Evolutionary conservation across 2,888 invertebrate genomes (phyloP), one percentile per base, ranked within the genome.

Genomic region (Odontocolon sp.): DNA sequence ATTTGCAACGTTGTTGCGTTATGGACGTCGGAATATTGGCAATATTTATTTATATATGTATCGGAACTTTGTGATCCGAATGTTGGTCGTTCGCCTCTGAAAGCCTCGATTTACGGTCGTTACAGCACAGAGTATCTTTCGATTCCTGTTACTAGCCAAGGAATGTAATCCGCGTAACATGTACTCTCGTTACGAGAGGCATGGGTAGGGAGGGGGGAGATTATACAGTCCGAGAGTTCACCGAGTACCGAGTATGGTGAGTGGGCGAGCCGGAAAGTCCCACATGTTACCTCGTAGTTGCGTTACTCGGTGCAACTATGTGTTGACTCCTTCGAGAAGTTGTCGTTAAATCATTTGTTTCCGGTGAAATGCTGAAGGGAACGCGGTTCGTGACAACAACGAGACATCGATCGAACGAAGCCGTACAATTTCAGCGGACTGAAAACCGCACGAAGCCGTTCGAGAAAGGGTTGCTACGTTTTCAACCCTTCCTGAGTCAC

Each of bases 321-420:
- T 50, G n/a, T 21, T 26, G 1, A n/a, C 4, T 31, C 50, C n/a
- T n/a, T 42, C 31, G 16, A 47, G 38, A 56, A 47, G 36, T 11
- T 38, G 11, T 50, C 57, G 69, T 52, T 47, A 47, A 18, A 69
- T 69, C 54, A 63, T 63, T 31, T 31, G 31, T 42, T 64, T 57
- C 38, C 50, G 31, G 42, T n/a, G 47, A 54, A 47, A 40, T 16
- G 3, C 18, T 9, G 38, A 50, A 9, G 26, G 50, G 14, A 33
- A 45, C 21, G 21, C 47, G n/a, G 26, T 52, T 64, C 50, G 36
- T 38, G 50, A 23, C 36, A 36, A 61, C 47, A 40, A 16, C 56
- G 16, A 69, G 40, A 57, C 63, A 75, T 70, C 66, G 75, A 76
- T 70, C 70, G 75, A 64, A 36, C 18, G 75, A 76, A 76, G 70